These are phyloP conservation scores for Tenebrio molitor DNA, from an alignment of 1,140 invertebrate genomes.

Conservation along the genomic window DNA sequence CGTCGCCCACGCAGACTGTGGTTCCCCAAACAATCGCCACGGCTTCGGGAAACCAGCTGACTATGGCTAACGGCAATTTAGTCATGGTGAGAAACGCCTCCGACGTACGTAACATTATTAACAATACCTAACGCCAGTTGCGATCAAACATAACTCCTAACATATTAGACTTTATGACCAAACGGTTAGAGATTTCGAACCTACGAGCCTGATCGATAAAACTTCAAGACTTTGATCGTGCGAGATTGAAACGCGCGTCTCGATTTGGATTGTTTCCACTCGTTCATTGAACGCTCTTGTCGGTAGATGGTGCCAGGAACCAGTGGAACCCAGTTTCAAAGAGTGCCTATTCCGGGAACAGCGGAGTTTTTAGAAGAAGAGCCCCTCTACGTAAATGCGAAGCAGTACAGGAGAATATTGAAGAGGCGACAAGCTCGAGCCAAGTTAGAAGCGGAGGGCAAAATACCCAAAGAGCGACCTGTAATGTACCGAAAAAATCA, in stretches of 20 bases:
- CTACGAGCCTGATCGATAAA: no score
- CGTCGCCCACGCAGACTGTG: slow-evolving; percentile 62
- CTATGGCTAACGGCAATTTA: slow-evolving; percentile 73
- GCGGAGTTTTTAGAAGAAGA: slow-evolving; percentile 91
- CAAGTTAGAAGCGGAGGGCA: slow-evolving; percentile 91
- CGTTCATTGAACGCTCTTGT: slow-evolving; percentile 15
- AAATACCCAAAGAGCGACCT: slow-evolving; percentile 96
- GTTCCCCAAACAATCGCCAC: slow-evolving; percentile 60
- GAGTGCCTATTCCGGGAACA: slow-evolving; percentile 75
- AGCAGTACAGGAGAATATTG: slow-evolving; percentile 95
- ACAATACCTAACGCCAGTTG: slow-evolving; percentile 45
- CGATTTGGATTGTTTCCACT: no score
- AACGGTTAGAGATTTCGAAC: no score
- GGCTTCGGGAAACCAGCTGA: slow-evolving; percentile 60
- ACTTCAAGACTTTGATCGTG: no score
- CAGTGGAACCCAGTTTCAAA: slow-evolving; percentile 72
- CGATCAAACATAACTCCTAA: no score
- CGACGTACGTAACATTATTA: slow-evolving; percentile 61
- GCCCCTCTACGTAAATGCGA: slow-evolving; percentile 98
- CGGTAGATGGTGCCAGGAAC: slow-evolving; percentile 76
- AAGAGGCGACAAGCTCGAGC: slow-evolving; percentile 91
- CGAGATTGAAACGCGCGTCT: no score
- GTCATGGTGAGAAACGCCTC: slow-evolving; percentile 74
- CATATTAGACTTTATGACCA: no score
- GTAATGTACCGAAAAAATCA: slow-evolving; percentile 68